Base-by-base conservation (phyloP, 1,140 invertebrate species). In the Teleopsis dalmanni region DNA sequence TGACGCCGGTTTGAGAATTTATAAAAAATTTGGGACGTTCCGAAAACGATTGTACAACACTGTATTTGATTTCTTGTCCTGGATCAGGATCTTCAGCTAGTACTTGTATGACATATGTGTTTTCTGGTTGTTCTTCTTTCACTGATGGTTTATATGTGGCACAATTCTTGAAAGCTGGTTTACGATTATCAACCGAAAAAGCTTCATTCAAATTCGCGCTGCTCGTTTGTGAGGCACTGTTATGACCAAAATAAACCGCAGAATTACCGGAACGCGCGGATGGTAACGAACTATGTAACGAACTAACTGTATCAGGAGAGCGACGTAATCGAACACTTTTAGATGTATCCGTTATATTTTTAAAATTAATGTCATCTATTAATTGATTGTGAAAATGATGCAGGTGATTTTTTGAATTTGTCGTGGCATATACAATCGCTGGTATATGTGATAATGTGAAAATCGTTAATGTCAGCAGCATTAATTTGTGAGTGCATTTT, bases 21-120 rank as follows among this genome's bases (percentile, higher is more conserved):
- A 93, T 89, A 45, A 78, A 76, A 65, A 93, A 91, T 62, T 87
- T 84, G 25, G 81, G 73, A 51, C 82, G 81, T 62, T 87, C 82
- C 41, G 78, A 78, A n/a, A 81, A 80, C 29, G 81, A 77, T 33
- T 81, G 81, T 1, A 91, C 81, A 57, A 92, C 82, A 50, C 82
- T 83, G 69, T 92, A 93, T 6, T 78, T 82, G 22, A 94, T 81
- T 29, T 77, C 85, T 22, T 88, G 87, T 54, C 87, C 85, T 57
- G 81, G 79, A 46, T 87, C 81, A 0, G 76, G 78, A 36, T 81
- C 80, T 67, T 87, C 84, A 10, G 72, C 67, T 57, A 85, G 77
- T 35, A 81, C 79, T 47, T 60, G 59, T 23, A 84, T 77, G 4
- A 87, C 83, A 44, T 60, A 66, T 0, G 79, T 81, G 21, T 75